Evolutionary conservation across 1,140 invertebrate genomes (phyloP).

Genomic region (Camponotus vicinus): DNA sequence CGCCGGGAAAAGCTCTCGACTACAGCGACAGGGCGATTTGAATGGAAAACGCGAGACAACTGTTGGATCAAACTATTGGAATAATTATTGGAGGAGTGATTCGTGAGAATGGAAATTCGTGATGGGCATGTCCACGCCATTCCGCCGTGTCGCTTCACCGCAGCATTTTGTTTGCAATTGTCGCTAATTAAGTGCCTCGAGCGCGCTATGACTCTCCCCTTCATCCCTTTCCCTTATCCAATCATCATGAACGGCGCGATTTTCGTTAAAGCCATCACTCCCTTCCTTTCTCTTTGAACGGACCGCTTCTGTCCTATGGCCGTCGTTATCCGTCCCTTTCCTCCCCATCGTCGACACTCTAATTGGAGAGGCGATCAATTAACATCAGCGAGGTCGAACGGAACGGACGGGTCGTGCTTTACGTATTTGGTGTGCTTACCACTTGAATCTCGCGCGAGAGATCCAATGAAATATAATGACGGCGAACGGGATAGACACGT

Average conservation of each 20-base stretch:
- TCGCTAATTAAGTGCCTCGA: constrained; percentile 70
- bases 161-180: constrained; percentile 73
- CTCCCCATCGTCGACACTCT: constrained; percentile 42
- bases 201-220: background rate
- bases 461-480: constrained; percentile 43
- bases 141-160: constrained; percentile 34
- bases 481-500: constrained; percentile 14
- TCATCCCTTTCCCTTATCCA: background rate
- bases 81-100: constrained; percentile 67
- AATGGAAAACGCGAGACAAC: constrained; percentile 26
- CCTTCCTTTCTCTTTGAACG: constrained; percentile 14
- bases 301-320: background rate
- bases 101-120: constrained; percentile 64
- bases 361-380: constrained; percentile 71
- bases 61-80: constrained; percentile 54
- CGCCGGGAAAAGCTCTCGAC: constrained; percentile 13
- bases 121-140: constrained; percentile 31
- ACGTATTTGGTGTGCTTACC: constrained; percentile 51
- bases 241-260: constrained; percentile 56
- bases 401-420: constrained; percentile 58
- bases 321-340: constrained; percentile 1
- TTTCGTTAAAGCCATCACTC: constrained; percentile 54
- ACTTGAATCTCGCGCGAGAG: constrained; percentile 19
- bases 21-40: constrained; percentile 21
- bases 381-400: constrained; percentile 56